These are phyloP conservation scores for Lasiommata megera DNA, from an alignment of 2,888 invertebrate species.

Conservation along the genomic window DNA sequence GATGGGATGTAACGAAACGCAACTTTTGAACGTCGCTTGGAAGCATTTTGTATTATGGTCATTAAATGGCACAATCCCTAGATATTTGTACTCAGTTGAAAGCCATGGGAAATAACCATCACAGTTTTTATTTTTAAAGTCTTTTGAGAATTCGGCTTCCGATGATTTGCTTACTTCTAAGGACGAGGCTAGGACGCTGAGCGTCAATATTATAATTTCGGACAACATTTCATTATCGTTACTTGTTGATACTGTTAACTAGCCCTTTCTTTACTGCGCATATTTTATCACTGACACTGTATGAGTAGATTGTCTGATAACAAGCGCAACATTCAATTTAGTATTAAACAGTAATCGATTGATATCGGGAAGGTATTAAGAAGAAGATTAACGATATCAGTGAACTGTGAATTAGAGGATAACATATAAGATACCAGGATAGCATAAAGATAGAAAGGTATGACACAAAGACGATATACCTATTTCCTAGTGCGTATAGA, in stretches of 20 bases:
- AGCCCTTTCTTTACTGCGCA: not conserved
- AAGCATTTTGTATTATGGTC: constrained; percentile 29
- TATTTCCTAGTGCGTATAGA: no score
- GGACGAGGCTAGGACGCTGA: not conserved
- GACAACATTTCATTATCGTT: constrained; percentile 2
- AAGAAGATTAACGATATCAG: not conserved
- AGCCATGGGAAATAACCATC: constrained; percentile 11
- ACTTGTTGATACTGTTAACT: not conserved
- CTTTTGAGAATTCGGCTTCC: not conserved
- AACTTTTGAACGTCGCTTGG: constrained; percentile 34
- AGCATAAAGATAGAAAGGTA: no score
- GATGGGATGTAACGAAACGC: constrained; percentile 36
- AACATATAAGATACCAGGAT: not conserved
- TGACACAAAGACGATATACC: no score
- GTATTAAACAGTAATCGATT: not conserved
- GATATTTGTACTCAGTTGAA: constrained; percentile 7
- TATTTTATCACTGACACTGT: not conserved
- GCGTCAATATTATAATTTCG: not conserved
- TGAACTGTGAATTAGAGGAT: not conserved
- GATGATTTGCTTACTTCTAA: not conserved
- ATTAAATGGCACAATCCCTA: not conserved
- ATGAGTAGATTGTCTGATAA: not conserved
- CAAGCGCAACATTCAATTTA: not conserved
- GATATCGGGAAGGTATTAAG: not conserved
- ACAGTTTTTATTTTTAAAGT: constrained; percentile 14